Evolutionary conservation across 2,113 vertebrate species (phyloP).

Genomic region (Platichthys flesus): DNA sequence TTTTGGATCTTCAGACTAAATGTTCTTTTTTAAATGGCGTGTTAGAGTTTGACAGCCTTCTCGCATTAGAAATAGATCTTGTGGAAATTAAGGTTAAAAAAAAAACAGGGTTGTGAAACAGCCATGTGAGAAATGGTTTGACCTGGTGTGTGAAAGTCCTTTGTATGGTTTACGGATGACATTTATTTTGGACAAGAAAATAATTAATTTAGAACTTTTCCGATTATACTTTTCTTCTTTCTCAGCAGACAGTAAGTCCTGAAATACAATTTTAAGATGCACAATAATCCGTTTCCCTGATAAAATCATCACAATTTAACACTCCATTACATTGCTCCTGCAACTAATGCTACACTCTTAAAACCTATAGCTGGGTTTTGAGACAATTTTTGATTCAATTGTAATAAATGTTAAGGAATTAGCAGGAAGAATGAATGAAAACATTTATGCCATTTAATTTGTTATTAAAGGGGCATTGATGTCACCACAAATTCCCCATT

Average conservation of each 20-base stretch:
- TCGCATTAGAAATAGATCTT: neutral
- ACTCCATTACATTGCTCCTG: neutral
- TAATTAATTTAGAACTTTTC: neutral
- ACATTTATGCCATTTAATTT: neutral
- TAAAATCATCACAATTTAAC: slow-evolving; percentile 5
- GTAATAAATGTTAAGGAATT: neutral
- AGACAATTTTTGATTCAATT: neutral
- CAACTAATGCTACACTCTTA: neutral
- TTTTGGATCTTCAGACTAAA: neutral
- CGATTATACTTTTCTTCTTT: neutral
- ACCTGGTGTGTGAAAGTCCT: slow-evolving; percentile 2
- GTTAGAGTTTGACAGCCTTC: slow-evolving; percentile 4
- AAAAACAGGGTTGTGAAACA: neutral
- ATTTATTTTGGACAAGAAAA: neutral
- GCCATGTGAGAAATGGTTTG: neutral
- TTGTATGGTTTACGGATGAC: neutral
- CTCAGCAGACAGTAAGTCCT: fast-evolving
- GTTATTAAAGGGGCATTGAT: neutral
- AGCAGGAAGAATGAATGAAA: neutral
- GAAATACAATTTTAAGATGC: neutral
- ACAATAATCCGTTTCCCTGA: neutral
- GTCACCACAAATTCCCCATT: neutral
- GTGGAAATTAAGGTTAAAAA: neutral
- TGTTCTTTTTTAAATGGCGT: neutral
- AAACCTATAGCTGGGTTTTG: neutral